A percentile compares a stretch with the other conserved stretches of the same genome.
Conservation (phyloP, 2,113 vertebrate species). For the Tyto alba region DNA sequence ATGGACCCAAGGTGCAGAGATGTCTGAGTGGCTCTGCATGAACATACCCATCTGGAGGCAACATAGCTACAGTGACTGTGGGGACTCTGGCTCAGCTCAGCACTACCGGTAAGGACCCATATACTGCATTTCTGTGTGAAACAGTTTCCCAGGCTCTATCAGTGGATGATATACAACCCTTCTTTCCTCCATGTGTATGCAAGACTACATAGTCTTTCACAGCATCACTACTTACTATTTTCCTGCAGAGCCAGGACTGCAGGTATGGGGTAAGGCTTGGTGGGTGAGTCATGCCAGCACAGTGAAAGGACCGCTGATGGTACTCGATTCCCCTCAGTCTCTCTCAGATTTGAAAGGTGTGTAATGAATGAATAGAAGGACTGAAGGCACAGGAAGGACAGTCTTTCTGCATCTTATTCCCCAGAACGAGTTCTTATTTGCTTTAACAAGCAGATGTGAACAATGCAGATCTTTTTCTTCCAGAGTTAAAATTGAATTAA, state of each 20-base stretch:
- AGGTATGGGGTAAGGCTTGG: background rate
- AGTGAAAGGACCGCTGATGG: background rate
- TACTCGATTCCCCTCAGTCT: background rate
- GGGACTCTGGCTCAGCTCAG: background rate
- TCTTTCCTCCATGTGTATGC: background rate
- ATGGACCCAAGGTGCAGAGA: background rate
- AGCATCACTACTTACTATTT: background rate
- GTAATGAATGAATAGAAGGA: background rate
- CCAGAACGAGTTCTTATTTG: background rate
- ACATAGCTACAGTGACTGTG: background rate
- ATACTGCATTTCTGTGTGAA: background rate
- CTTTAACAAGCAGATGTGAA: background rate
- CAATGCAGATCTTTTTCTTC: conserved; percentile 12
- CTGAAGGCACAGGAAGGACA: conserved; percentile 5
- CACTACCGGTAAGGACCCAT: background rate
- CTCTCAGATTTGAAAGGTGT: background rate
- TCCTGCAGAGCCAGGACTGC: background rate
- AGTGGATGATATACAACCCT: background rate
- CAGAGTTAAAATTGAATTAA: conserved; percentile 39
- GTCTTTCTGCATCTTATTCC: background rate
- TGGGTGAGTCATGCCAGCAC: background rate
- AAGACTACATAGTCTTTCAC: background rate
- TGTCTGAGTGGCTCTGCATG: background rate
- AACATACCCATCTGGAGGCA: background rate
- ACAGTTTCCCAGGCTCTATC: background rate